Evolutionary conservation across 2,113 vertebrate species (phyloP), one percentile per base, ranked within the genome.

Genomic region (Gadus macrocephalus): DNA sequence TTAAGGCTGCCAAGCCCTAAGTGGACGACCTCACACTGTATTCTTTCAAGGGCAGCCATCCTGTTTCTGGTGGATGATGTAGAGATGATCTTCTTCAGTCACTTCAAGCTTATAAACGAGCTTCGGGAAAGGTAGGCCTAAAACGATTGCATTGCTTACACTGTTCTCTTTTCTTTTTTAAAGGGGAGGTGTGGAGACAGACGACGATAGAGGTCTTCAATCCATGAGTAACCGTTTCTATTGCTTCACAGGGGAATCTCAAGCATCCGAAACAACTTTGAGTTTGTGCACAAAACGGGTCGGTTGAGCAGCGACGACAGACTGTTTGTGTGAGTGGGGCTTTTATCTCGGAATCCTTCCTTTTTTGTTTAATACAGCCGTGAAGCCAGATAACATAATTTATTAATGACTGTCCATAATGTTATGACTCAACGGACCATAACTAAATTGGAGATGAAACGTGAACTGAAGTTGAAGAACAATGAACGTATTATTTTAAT

Each of bases 71-170:
- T 95, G 77, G 94, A 96, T 62, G 87, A 94, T 0, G 53, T 75
- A 28, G 93, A 98, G 77, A 94, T 90, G 77, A 98, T 98, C 84
- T 92, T 97, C 76, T 97, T 95, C 85, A 96, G 98, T 82, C 96
- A 99, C 61, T 92, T 94, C 64, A 96, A 83, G 22, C 31, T 99
- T 61, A 95, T 98, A 84, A 93, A 92, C 38, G 94, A 97, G 65
- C 89, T 99, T 22, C 93, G 94, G 90, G 91, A 83, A 82, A 94
- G 92, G 97, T 96, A 75, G 82, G 49, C 17, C 1, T 22, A 19
- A 35, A 1, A 4, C 2, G 16, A 22, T 49, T 12, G 42, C 11
- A 49, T 11, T 9, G 11, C 12, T 49, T 7, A 11, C 11, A 11
- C 14, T 9, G 9, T 49, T 49, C 42, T 49, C 42, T 14, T 49